phyloP scores from a whole-genome alignment of 2,797 vertebrate species.

The Acomys russatus region DNA sequence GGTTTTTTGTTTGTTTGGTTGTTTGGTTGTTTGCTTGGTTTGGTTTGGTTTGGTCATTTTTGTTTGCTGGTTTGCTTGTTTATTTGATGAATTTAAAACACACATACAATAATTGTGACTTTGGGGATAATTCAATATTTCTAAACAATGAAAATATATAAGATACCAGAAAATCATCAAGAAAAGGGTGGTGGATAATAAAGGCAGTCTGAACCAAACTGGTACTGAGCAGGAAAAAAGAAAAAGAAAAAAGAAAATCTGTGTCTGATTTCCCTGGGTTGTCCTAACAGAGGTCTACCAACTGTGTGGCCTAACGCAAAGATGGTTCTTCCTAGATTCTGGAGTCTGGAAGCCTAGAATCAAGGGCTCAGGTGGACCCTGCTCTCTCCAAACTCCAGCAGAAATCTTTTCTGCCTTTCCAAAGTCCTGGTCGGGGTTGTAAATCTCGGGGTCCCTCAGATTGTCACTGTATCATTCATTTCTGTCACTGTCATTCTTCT shows the following conservation, averaged over 20 bases:
- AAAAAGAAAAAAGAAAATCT: not conserved
- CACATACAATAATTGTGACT: not conserved
- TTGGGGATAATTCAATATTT: not conserved
- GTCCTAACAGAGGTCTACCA: not conserved
- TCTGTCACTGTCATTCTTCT: not conserved
- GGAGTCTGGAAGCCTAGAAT: not conserved
- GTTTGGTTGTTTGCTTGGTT: not conserved
- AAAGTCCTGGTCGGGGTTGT: not conserved
- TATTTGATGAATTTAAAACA: not conserved
- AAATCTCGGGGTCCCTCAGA: not conserved
- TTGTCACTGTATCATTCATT: not conserved
- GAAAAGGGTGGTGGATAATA: not conserved
- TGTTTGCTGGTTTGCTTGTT: not conserved
- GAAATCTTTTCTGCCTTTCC: not conserved
- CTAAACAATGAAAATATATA: not conserved
- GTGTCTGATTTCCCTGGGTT: not conserved
- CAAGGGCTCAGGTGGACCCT: not conserved
- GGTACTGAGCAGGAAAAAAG: not conserved
- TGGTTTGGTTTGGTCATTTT: not conserved
- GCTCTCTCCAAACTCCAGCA: not conserved
- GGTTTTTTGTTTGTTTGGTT: not conserved
- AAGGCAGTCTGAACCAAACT: not conserved
- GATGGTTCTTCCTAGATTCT: not conserved
- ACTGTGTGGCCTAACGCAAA: not conserved
- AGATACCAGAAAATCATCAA: slow-evolving; percentile 14